Evolutionary conservation across 2,888 invertebrate genomes (phyloP).

Genomic region (Orthosia gracilis): DNA sequence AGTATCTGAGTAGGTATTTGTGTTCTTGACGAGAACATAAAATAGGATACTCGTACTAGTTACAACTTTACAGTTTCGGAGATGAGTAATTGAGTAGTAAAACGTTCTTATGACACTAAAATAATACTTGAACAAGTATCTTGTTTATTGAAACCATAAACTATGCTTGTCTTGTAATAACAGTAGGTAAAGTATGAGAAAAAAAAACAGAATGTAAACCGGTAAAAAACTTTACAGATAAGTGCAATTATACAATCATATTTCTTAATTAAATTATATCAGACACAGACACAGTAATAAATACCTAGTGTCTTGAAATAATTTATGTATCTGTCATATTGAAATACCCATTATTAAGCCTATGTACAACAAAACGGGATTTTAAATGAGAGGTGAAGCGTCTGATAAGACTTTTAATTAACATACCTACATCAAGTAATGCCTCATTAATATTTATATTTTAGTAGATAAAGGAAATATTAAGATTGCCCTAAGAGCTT

Average conservation of each 20-base stretch:
- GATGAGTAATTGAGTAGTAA: too few relatives aligned
- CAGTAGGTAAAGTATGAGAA: too few relatives aligned
- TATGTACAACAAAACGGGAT: conserved; percentile 1
- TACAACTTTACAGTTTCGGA: too few relatives aligned
- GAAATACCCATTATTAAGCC: conserved; percentile 6
- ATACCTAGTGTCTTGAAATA: not conserved
- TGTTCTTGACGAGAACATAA: not conserved
- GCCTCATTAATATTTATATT: conserved; percentile 40
- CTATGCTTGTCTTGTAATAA: too few relatives aligned
- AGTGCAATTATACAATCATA: too few relatives aligned
- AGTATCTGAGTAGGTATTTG: conserved; percentile 1
- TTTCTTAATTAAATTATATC: not conserved
- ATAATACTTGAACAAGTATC: too few relatives aligned
- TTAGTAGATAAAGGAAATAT: conserved; percentile 10
- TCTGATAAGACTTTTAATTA: conserved; percentile 34
- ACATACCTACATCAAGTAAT: not conserved
- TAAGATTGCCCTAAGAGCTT: not conserved
- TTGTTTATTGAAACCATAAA: too few relatives aligned
- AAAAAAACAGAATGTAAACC: too few relatives aligned
- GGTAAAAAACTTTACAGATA: too few relatives aligned
- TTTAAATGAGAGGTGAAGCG: conserved; percentile 10
- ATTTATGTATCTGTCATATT: conserved; percentile 5
- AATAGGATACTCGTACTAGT: too few relatives aligned
- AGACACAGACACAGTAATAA: not conserved
- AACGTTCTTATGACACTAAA: too few relatives aligned